These are phyloP conservation scores for Betta splendens DNA, from an alignment of 2,797 vertebrate species.

Conservation along the genomic window DNA sequence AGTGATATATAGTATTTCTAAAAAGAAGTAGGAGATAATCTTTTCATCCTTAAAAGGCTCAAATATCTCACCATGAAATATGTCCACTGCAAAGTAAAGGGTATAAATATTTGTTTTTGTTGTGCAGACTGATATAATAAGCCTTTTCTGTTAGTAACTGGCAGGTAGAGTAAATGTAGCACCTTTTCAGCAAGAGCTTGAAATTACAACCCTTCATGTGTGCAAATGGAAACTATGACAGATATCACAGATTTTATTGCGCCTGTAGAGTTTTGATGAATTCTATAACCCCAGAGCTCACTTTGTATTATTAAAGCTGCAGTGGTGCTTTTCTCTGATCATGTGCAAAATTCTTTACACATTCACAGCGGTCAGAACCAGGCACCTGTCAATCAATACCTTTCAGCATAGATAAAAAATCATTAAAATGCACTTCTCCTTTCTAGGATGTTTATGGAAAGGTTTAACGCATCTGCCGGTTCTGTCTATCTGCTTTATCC, in stretches of 20 bases:
- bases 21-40: too few species aligned
- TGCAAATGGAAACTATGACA: constrained; percentile 65
- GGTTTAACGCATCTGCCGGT: constrained; percentile 32
- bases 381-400: constrained; percentile 26
- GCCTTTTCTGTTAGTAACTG: constrained; percentile 44
- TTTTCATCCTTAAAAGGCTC: too few species aligned
- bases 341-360: background rate
- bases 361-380: constrained; percentile 3
- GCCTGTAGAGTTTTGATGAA: constrained; percentile 25
- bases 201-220: constrained; percentile 37
- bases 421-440: constrained; percentile 2
- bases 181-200: constrained; percentile 41
- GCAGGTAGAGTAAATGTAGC: constrained; percentile 48
- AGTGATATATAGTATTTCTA: too few species aligned
- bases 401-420: constrained; percentile 22
- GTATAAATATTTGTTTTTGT: constrained; percentile 21
- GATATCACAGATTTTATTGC: constrained; percentile 30
- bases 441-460: constrained; percentile 39
- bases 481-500: constrained; percentile 63
- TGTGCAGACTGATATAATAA: constrained; percentile 23
- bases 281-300: constrained; percentile 7
- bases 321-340: background rate
- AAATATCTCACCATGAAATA: too few species aligned
- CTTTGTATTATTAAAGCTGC: background rate
- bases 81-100: too few species aligned